Conservation (phyloP, 64 coral and sea anemone genomes). For the Montipora cactus region DNA sequence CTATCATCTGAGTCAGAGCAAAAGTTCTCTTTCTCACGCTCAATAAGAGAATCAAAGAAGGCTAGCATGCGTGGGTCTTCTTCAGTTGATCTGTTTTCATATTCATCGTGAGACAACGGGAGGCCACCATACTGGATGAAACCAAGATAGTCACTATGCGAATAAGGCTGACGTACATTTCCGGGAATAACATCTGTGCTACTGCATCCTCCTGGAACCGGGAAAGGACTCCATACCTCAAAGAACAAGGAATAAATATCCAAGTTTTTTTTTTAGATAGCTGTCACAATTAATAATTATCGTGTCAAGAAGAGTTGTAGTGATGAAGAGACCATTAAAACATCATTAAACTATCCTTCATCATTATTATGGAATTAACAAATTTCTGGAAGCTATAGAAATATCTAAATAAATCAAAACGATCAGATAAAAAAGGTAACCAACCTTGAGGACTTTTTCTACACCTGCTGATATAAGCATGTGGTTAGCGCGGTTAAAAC, state of each 20-base stretch:
- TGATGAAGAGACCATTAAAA: too few species aligned
- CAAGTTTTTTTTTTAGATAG: too few species aligned
- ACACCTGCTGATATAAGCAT: constrained; percentile 96
- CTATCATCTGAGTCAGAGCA: constrained; percentile 67
- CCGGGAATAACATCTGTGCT: neutral
- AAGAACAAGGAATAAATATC: neutral
- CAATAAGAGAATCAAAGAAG: constrained; percentile 94
- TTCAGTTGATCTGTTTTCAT: constrained; percentile 75
- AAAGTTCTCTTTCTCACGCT: constrained; percentile 71
- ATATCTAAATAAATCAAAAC: too few species aligned
- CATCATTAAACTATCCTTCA: too few species aligned
- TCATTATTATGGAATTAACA: too few species aligned
- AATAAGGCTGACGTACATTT: constrained; percentile 67
- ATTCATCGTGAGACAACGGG: constrained; percentile 84
- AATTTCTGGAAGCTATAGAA: too few species aligned
- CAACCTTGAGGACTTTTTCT: constrained; percentile 99
- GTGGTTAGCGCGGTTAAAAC: constrained; percentile 81
- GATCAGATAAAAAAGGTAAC: neutral
- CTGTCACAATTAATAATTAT: too few species aligned
- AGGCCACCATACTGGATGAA: constrained; percentile 76
- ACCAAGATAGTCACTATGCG: constrained; percentile 87
- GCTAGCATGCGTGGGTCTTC: constrained; percentile 94
- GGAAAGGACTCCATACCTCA: constrained; percentile 96
- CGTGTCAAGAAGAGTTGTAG: too few species aligned
- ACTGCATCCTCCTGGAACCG: constrained; percentile 40